Evolutionary conservation across 2,888 invertebrate genomes (phyloP), one percentile per base, ranked within the genome.

Genomic region (Timema cristinae): DNA sequence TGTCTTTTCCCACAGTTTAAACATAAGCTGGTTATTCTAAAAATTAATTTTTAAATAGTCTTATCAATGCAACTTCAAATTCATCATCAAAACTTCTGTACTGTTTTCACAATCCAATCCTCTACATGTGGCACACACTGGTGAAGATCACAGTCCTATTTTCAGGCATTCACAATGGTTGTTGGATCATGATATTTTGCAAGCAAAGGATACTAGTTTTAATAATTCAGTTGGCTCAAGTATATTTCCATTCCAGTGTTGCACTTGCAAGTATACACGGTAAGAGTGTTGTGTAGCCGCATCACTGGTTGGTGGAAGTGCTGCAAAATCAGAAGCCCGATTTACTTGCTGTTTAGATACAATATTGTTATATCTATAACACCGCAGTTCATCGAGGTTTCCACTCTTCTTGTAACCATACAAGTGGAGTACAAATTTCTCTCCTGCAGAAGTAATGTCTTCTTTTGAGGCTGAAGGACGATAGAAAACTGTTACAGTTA

Each of bases 301-400:
- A 59, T 11, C 15, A 59, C 59, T 59, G 5, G 5, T 11, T 59
- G 59, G 59, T 16, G 13, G 59, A 59, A 59, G 59, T 59, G 5
- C 15, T 59, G 59, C 59, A 11, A 59, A 6, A 59, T n/a, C 59
- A 6, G n/a, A 59, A 16, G 13, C 59, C 13, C 13, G 5, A 59
- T 59, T 59, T 32, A 59, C 59, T 59, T 59, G 15, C 9, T 7
- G 59, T 59, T 59, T 59, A n/a, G 13, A 59, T 4, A 59, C 32
- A 59, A 11, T 32, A 11, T 59, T 59, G 13, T 59, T 59, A n/a
- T 59, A 59, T 6, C 59, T 6, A n/a, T 59, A 59, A n/a, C n/a
- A n/a, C 59, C 59, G 15, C 59, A 59, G 59, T n/a, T 59, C 59
- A 59, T 59, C n/a, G 9, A 59, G 15, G n/a, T 13, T 59, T 59